Base-by-base conservation (phyloP, 2,113 vertebrate genomes). In the Chloropsis cyanopogon region DNA sequence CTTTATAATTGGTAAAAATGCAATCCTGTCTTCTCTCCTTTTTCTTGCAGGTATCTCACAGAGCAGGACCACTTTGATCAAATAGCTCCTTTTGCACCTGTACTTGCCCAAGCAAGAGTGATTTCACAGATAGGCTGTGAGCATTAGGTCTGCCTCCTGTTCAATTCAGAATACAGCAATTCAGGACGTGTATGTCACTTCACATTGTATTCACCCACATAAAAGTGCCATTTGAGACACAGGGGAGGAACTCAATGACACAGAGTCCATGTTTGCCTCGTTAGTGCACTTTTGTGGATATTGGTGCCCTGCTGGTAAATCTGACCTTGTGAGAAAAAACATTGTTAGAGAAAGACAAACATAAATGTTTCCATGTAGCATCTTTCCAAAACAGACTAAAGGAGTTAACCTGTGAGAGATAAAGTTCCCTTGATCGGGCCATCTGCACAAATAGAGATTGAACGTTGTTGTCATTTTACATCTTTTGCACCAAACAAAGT, bases 311-410 rank as follows among this genome's bases (percentile, higher is more conserved):
- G 16, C 23, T 69, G 16, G 25, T 56, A 88, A 71, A 23, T 60
- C 70, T 68, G 59, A 54, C 88, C 59, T 87, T 85, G 25, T 66
- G 21, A 66, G 70, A 82, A 63, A 39, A 84, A 49, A 28, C 3
- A 15, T 4, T 66, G 89, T 35, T 60, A 77, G 59, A 94, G 91
- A 57, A 69, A 94, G 63, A 93, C 73, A 96, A 97, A 97, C 94
- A 97, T 64, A 91, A 72, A 95, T 93, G 91, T 73, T 92, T 91
- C 93, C 42, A 54, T 31, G 37, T 93, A 96, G 83, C 94, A 91
- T 65, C 6, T 35, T 86, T 96, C 97, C 96, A 97, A 96, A 95
- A 96, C 19, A 52, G 52, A 56, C 14, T 54, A 28, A 77, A 63
- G 25, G 44, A 91, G 28, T 68, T 81, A 68, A 41, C 11, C 10